Conservation (phyloP, 2,797 vertebrate species). For the Amphiprion clarkii region DNA sequence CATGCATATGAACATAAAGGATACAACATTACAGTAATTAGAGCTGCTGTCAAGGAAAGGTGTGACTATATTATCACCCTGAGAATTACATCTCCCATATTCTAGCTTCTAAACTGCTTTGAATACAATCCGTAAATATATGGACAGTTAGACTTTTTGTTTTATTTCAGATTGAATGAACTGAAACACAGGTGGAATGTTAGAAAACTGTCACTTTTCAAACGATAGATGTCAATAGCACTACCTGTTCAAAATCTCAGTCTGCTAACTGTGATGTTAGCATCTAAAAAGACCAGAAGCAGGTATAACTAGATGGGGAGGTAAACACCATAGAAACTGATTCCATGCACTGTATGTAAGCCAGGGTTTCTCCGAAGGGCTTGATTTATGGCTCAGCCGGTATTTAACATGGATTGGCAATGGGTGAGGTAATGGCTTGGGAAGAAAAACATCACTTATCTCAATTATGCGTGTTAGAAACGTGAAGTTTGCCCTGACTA, state of each 20-base stretch:
- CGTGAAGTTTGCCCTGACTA: neutral
- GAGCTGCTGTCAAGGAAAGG: too few species aligned
- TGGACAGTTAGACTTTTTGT: too few species aligned
- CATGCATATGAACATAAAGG: too few species aligned
- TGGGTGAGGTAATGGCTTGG: neutral
- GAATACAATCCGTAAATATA: too few species aligned
- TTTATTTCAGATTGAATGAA: too few species aligned
- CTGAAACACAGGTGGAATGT: neutral
- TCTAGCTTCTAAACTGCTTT: too few species aligned
- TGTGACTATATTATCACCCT: too few species aligned
- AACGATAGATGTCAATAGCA: neutral
- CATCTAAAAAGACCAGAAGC: neutral
- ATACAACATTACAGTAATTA: too few species aligned
- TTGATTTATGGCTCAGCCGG: conserved; percentile 23
- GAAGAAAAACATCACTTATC: conserved; percentile 2
- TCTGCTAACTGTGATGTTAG: neutral
- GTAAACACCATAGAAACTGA: conserved; percentile 35
- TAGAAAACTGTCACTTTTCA: neutral
- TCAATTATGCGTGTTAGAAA: neutral
- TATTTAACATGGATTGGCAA: conserved; percentile 23
- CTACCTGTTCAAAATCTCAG: neutral
- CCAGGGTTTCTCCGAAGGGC: conserved; percentile 12
- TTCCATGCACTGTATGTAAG: conserved; percentile 22
- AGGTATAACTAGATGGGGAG: neutral
- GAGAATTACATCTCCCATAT: too few species aligned